phyloP scores from a whole-genome alignment of 2,888 invertebrate genomes.

The Aphrophora alni region DNA sequence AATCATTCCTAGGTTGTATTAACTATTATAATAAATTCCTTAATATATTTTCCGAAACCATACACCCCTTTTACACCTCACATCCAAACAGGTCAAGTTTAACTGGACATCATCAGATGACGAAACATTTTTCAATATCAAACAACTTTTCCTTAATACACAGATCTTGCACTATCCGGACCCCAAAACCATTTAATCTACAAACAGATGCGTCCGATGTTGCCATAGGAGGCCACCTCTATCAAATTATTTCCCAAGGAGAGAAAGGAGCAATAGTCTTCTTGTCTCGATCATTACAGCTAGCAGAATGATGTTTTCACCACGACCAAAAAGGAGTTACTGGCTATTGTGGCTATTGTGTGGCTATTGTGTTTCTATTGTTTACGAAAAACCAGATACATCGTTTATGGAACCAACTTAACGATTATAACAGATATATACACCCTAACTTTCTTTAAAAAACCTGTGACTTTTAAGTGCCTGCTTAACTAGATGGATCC shows the following conservation, averaged over 20 bases:
- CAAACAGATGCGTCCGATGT: neutral
- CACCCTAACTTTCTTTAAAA: slow-evolving; percentile 10
- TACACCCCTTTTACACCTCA: neutral
- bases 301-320: neutral
- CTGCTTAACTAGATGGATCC: too few relatives aligned
- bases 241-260: neutral
- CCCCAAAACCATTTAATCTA: neutral
- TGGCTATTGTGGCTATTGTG: too few relatives aligned
- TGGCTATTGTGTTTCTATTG: too few relatives aligned
- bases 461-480: neutral
- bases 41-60: neutral
- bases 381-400: neutral
- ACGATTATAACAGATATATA: neutral
- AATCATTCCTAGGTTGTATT: slow-evolving; percentile 10
- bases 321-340: neutral
- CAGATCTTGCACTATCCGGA: neutral
- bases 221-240: neutral
- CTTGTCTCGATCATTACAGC: neutral
- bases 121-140: too few relatives aligned
- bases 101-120: too few relatives aligned
- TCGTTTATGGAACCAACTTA: neutral
- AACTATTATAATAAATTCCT: slow-evolving; percentile 24
- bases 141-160: neutral
- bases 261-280: neutral
- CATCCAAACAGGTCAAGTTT: neutral